Evolutionary conservation across 2,113 vertebrate genomes (phyloP), one percentile per base, ranked within the genome.

Genomic region (Cyprinus carpio): DNA sequence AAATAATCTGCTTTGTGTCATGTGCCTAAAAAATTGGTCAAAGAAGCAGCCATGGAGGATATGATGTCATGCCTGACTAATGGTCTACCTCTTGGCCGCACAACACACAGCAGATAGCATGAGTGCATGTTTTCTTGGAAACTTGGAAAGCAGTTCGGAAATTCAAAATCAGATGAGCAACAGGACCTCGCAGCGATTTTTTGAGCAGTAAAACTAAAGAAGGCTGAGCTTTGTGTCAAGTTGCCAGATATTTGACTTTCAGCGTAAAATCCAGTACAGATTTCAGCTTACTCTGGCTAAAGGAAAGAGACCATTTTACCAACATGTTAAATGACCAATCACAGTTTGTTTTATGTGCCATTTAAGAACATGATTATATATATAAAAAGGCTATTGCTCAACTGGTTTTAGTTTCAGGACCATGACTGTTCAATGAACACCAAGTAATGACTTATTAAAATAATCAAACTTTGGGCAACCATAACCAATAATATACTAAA

Each of bases 1-100:
- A 75, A 75, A 75, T 75, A 27, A 43, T 75, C n/a, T 6, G 6
- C 40, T 8, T 27, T 75, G 72, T 46, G 72, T 75, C 72, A 75
- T 8, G n/a, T 49, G 40, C 25, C 72, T 27, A 27, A 49, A 75
- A 74, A n/a, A 27, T 27, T 25, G 18, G 76, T 75, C 37, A 80
- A 78, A 60, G 20, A n/a, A 60, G 56, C 20, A 84, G 31, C 46
- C 54, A 25, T 15, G 71, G 10, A 89, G 86, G 86, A 89, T 77
- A 49, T 89, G 80, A 89, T 75, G 51, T 89, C 86, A 87, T 85
- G 51, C 86, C 86, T 88, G 86, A 78, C 56, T 79, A 86, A 86
- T 81, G 11, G 13, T 67, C 51, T 84, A 76, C 62, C 25, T 49
- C 11, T 29, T 83, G 64, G 80, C 29, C 2, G 0, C 6, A n/a